Evolutionary conservation across 1,140 invertebrate genomes (phyloP).

Genomic region (Medauroidea extradentata): DNA sequence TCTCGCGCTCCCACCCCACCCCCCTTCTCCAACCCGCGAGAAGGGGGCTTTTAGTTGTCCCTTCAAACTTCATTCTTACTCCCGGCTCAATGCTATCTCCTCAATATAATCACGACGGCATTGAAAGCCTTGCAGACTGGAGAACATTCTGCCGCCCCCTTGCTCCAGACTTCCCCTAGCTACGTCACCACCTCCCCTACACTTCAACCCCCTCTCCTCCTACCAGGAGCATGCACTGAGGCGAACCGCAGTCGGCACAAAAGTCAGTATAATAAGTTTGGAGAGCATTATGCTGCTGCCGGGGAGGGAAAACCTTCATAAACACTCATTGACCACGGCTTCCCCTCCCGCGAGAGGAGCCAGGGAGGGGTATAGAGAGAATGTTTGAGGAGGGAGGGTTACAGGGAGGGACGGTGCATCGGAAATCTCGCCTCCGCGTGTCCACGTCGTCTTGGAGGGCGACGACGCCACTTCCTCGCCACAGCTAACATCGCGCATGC

Average conservation of each 20-base stretch:
- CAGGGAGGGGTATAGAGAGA: no score
- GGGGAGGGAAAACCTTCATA: no score
- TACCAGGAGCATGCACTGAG: no score
- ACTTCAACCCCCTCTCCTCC: neutral
- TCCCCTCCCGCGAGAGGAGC: no score
- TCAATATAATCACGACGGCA: slow-evolving; percentile 21
- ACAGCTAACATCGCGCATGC: no score
- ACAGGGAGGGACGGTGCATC: no score
- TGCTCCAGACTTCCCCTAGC: neutral
- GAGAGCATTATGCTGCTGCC: neutral
- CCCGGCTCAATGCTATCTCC: slow-evolving; percentile 18
- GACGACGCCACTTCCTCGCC: no score
- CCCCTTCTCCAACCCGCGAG: neutral
- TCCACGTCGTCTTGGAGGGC: no score
- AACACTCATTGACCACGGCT: no score
- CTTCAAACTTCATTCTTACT: slow-evolving; percentile 18
- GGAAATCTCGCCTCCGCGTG: no score
- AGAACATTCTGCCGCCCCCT: slow-evolving; percentile 1
- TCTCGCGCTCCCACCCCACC: neutral
- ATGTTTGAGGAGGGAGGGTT: no score
- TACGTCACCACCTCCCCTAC: no score
- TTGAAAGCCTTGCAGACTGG: slow-evolving; percentile 11
- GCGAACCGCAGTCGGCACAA: neutral
- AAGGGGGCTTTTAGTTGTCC: slow-evolving; percentile 5
- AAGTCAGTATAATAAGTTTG: slow-evolving; percentile 10